Evolutionary conservation across 2,888 invertebrate species (phyloP), one percentile per base, ranked within the genome.

Genomic region (Clepsis dumicolana): DNA sequence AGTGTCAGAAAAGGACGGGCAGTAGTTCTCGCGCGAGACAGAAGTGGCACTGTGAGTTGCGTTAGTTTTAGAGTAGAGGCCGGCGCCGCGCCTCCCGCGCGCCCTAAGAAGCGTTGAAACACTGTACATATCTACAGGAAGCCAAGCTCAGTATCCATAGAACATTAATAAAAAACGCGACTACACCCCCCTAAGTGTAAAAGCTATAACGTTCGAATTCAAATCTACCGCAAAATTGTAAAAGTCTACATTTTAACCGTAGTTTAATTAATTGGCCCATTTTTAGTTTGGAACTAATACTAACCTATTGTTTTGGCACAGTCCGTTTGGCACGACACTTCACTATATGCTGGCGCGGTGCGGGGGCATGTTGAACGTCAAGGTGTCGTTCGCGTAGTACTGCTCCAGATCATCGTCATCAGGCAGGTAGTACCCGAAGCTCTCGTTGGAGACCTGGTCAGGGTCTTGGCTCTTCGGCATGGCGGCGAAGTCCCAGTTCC

Each of bases 261-360:
- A 73, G 48, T 56, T 16, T 38, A 53, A 71, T 84, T 87, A 89
- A 88, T 89, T 89, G 89, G 89, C 90, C 90, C 90, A 80, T 87
- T 85, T 85, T 83, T 82, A 57, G 63, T 63, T 72, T 59, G 48
- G 65, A 65, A 67, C 74, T 78, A 79, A 76, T 77, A 77, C 75
- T 80, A 80, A 77, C 74, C 76, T 77, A 82, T 65, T 74, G 72
- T 52, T 64, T 65, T 71, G 64, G 70, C 68, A 72, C 73, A 50
- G 64, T 59, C 57, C 70, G 69, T 70, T 61, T 72, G 68, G 69
- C 73, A 66, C 68, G 52, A 63, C 41, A 44, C 65, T 52, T 57
- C 74, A 77, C 86, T 93, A 94, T 66, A 94, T 91, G 80, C 95
- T 94, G 16, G 94, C 93, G 41, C 94, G 77, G 69, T 94, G 93